Base-by-base conservation (phyloP, 2,888 invertebrate genomes). In the Atherix ibis region DNA sequence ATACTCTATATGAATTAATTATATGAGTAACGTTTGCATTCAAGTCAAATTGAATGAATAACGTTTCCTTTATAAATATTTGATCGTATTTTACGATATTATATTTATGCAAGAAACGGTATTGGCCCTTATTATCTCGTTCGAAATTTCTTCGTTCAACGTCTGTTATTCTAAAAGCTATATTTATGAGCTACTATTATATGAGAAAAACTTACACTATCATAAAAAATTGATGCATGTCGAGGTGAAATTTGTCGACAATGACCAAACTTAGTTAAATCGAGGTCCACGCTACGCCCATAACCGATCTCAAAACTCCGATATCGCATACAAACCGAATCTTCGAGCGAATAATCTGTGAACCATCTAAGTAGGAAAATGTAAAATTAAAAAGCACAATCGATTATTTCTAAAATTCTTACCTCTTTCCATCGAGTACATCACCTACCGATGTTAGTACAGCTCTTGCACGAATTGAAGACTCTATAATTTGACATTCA, bases 151-250 rank as follows among this genome's bases (percentile, higher is more conserved):
- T n/a, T n/a, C n/a, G n/a, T n/a, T n/a, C n/a, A n/a, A n/a, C n/a
- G n/a, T n/a, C n/a, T n/a, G n/a, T n/a, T n/a, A n/a, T n/a, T n/a
- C n/a, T n/a, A n/a, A n/a, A n/a, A n/a, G n/a, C n/a, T n/a, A n/a
- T n/a, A n/a, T n/a, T n/a, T n/a, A n/a, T n/a, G n/a, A n/a, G n/a
- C n/a, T n/a, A n/a, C n/a, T n/a, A n/a, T n/a, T n/a, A n/a, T n/a
- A n/a, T n/a, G n/a, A n/a, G n/a, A n/a, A n/a, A 10, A 17, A 41
- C 47, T 52, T 54, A 79, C 82, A 70, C 85, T 81, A 52, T 88
- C 87, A 51, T 73, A 80, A 56, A 85, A 87, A 43, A 88, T 78
- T 32, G 77, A 69, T 8, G 87, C 85, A 57, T 88, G 88, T 41
- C 72, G 71, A 0, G 73, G 64, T 1, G 82, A 78, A 30, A 77